These are phyloP conservation scores for Siderastrea radians DNA, from an alignment of 92 coral and sea anemone genomes.

Conservation along the genomic window DNA sequence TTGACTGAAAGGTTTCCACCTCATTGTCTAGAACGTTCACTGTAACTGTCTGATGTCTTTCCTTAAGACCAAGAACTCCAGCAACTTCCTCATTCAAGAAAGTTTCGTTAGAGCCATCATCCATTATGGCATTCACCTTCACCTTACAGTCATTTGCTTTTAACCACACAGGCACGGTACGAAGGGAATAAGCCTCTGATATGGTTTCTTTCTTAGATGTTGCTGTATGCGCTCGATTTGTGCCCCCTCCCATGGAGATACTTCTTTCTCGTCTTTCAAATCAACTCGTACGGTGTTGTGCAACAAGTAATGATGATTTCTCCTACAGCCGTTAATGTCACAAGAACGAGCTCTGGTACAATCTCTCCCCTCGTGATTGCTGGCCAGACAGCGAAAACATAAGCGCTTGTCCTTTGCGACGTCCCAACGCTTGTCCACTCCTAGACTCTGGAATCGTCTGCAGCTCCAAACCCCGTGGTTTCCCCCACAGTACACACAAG, in stretches of 20 bases:
- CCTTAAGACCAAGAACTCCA: conserved; percentile 38
- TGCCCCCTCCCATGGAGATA: conserved; percentile 65
- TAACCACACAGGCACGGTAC: background rate
- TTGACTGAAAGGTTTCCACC: conserved; percentile 64
- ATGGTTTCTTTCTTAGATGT: conserved; percentile 22
- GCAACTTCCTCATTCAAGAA: conserved; percentile 53
- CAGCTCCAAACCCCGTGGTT: conserved; percentile 62
- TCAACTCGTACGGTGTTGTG: background rate
- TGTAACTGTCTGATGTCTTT: conserved; percentile 36
- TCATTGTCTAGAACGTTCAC: conserved; percentile 58
- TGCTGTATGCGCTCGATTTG: background rate
- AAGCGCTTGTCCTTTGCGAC: conserved; percentile 49
- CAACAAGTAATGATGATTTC: conserved; percentile 44
- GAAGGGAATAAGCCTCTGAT: conserved; percentile 38
- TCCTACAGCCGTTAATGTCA: conserved; percentile 36
- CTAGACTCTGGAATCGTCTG: conserved; percentile 31
- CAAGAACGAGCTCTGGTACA: conserved; percentile 41
- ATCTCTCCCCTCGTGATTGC: conserved; percentile 41
- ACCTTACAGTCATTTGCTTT: no score
- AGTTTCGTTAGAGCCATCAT: no score
- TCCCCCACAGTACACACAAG: conserved; percentile 53
- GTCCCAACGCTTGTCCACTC: conserved; percentile 36
- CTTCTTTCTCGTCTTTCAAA: background rate
- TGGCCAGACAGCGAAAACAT: conserved; percentile 58
- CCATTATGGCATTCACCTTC: no score